Base-by-base conservation (phyloP, 2,113 vertebrate genomes). In the Podocnemis expansa region DNA sequence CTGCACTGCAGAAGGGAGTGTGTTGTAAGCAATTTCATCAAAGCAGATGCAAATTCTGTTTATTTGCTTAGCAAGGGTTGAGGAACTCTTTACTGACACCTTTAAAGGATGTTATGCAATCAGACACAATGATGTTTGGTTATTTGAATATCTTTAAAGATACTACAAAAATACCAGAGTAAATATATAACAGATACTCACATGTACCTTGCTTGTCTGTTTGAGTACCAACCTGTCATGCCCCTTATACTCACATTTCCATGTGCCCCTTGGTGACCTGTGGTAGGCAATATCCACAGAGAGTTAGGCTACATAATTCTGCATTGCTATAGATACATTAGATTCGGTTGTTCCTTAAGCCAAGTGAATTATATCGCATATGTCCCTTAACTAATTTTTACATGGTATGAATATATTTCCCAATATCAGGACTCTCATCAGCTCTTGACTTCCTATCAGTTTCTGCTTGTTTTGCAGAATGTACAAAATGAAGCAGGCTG, bases 221-320 rank as follows among this genome's bases (percentile, higher is more conserved):
- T 78, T 95, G 54, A 93, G 89, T 96, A 41, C 38, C 73, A 87
- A 54, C 85, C 87, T 78, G 78, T 91, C 88, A 91, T n/a, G 31
- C 91, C 73, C 82, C 80, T 89, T 25, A 45, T 84, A 85, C 87
- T 82, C 27, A 67, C 82, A 91, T 91, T 2, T 97, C 63, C 91
- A 82, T 96, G 88, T 88, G 91, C 31, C 96, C 45, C n/a, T 81
- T 13, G 16, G 89, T 63, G 93, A 41, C n/a, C 56, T 87, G 54
- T 75, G 73, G n/a, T n/a, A 75, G 93, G 85, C 87, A 91, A n/a
- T 25, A 82, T 93, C 87, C 91, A 82, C 88, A 94, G 90, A 96
- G 90, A 97, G 67, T 83, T 93, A 90, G 54, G 94, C 95, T 93
- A 96, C 96, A 97, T 96, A 97, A 90, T 56, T 73, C 90, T 94